Evolutionary conservation across 2,888 invertebrate genomes (phyloP).

Genomic region (Drosophila setosimentum): DNA sequence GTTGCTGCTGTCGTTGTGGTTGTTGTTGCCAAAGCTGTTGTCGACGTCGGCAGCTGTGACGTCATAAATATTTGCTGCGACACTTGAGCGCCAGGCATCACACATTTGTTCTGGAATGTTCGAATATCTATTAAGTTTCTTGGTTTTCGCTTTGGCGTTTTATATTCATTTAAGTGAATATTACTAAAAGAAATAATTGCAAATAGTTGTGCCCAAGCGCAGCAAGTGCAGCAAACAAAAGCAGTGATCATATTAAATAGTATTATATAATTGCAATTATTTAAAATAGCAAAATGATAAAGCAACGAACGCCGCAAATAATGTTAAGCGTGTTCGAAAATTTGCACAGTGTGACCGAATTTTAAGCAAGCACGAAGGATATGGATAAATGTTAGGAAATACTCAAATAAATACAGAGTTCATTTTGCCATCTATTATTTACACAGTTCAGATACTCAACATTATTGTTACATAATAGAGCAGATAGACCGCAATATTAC

Average conservation of each 20-base stretch:
- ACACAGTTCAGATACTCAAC: background rate
- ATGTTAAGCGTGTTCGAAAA: background rate
- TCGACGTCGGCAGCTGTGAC: conserved; percentile 66
- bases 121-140: conserved; percentile 38
- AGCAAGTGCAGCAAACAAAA: conserved; percentile 65
- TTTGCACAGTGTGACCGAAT: conserved; percentile 24
- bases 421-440: background rate
- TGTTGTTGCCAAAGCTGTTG: conserved; percentile 20
- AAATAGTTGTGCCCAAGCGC: conserved; percentile 63
- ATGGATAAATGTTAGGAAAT: background rate
- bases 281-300: background rate
- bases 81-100: conserved; percentile 83
- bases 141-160: conserved; percentile 8
- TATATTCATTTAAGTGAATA: conserved; percentile 25
- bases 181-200: conserved; percentile 43
- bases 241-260: conserved; percentile 43
- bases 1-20: conserved; percentile 10
- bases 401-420: background rate
- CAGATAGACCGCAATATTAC: no score
- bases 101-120: conserved; percentile 85
- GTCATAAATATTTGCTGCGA: conserved; percentile 83
- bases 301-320: conserved; percentile 12
- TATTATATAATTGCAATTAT: conserved; percentile 8
- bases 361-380: background rate
- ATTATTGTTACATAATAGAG: no score